A percentile compares a stretch with the other conserved stretches of the same genome.
Evolutionary conservation across 2,113 vertebrate species (phyloP).

Genomic region (Tinamus guttatus): DNA sequence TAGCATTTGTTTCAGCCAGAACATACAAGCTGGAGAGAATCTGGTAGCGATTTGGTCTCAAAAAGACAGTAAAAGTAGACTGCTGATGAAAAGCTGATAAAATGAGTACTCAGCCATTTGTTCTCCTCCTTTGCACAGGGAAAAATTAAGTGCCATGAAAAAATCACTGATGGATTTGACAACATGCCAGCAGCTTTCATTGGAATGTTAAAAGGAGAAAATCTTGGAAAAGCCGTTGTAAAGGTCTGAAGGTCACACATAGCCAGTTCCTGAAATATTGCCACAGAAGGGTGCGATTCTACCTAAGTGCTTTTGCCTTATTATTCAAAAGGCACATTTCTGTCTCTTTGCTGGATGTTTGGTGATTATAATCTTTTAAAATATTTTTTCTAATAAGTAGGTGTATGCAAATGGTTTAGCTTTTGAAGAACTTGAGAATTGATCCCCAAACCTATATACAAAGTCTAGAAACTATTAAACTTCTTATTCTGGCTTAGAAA

Average conservation of each 20-base stretch:
- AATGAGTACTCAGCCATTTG: neutral
- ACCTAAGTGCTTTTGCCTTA: neutral
- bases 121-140: constrained; percentile 76
- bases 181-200: constrained; percentile 91
- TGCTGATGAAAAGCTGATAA: neutral
- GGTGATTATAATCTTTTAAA: neutral
- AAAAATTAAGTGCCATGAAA: constrained; percentile 83
- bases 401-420: neutral
- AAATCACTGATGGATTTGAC: constrained; percentile 87
- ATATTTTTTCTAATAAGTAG: neutral
- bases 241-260: constrained; percentile 70
- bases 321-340: neutral
- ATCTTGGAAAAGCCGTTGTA: constrained; percentile 87
- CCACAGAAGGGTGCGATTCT: neutral
- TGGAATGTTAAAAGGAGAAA: constrained; percentile 87
- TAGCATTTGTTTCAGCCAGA: neutral
- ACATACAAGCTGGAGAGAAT: neutral
- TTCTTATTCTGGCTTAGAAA: neutral
- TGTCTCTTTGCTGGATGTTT: neutral
- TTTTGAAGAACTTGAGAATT: neutral
- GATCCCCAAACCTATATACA: neutral
- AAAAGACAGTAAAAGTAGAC: neutral
- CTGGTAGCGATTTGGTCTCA: neutral
- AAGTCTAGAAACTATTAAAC: neutral
- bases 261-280: neutral